Base-by-base conservation (phyloP, 2,888 invertebrate species). In the Podotricha telesiphe region DNA sequence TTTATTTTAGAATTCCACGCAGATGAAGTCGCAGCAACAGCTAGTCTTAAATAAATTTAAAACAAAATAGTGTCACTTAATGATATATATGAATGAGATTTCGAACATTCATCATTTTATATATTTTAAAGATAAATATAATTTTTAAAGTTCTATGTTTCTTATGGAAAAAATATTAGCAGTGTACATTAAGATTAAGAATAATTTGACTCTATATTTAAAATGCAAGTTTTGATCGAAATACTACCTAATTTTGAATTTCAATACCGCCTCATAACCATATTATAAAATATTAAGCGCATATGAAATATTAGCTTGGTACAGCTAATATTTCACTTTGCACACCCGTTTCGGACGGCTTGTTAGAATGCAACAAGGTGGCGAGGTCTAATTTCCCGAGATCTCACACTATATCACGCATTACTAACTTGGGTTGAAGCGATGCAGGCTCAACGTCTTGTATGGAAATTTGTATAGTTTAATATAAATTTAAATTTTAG, bases 341-440 rank as follows among this genome's bases (percentile, higher is more conserved):
- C 47, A 48, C 47, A 47, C 47, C 34, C 19, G 48, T 19, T 50
- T 62, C 28, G 19, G 37, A 62, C 34, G 48, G 48, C 19, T 19
- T 34, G 47, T 47, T 48, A 48, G 34, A 50, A 34, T 62, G 37
- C 45, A 62, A 48, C 62, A 62, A 62, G 34, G 34, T 62, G 47
- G 48, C 5, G 48, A 62, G 28, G 48, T 48, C 37, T 62, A 62
- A 62, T 62, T 62, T 50, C 62, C 48, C 48, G 50, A 62, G 62
- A 50, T 50, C 50, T 20, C 47, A 10, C 48, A 45, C 28, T 59
- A 48, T 62, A 62, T 62, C 48, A 62, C 47, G 48, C 19, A 37
- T 34, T 62, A 19, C 62, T 8, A 8, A 62, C 17, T 62, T 50
- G 50, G 17, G 28, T 28, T 4, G 48, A 22, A 22, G n/a, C 59